These are phyloP conservation scores for Oenanthe oenanthe DNA, from an alignment of 2,113 vertebrate genomes.

Conservation along the genomic window DNA sequence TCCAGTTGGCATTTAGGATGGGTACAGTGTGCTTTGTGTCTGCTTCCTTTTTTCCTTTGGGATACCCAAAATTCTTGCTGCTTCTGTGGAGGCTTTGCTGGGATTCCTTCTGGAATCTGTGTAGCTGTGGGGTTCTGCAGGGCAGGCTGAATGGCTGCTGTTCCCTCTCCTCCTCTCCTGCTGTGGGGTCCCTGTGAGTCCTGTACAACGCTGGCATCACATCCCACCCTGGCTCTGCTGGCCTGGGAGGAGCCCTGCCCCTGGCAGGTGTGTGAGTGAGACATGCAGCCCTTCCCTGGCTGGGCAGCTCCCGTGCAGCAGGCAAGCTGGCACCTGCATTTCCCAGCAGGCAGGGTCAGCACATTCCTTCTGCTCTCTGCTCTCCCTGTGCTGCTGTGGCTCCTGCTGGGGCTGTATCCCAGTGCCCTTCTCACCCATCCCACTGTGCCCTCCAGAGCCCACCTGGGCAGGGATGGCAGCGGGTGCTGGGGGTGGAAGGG, in stretches of 20 bases:
- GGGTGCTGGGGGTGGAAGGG: not conserved
- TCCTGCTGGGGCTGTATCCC: not conserved
- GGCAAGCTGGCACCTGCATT: not conserved
- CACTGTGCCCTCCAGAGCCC: not conserved
- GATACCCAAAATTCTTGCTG: not conserved
- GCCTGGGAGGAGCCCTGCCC: not conserved
- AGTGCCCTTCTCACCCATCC: not conserved
- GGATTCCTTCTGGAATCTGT: not conserved
- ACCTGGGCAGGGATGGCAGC: fast-evolving
- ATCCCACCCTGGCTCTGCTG: not conserved
- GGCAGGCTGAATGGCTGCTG: not conserved
- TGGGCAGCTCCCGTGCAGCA: not conserved
- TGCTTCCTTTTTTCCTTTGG: not conserved
- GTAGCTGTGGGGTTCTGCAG: not conserved
- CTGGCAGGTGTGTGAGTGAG: not conserved
- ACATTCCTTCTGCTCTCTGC: not conserved
- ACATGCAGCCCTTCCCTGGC: not conserved
- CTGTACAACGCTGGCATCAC: fast-evolving
- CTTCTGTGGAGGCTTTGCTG: not conserved
- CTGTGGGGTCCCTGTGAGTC: fast-evolving
- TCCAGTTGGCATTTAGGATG: not conserved
- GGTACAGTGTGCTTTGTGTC: not conserved
- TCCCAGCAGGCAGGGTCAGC: not conserved
- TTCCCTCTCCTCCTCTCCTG: not conserved
- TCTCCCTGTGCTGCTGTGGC: not conserved